Evolutionary conservation across 30 jellyfish, hydroid and myxozoan genomes (phyloP), one percentile per base, ranked within the genome.

Genomic region (Rhopilema esculentum): DNA sequence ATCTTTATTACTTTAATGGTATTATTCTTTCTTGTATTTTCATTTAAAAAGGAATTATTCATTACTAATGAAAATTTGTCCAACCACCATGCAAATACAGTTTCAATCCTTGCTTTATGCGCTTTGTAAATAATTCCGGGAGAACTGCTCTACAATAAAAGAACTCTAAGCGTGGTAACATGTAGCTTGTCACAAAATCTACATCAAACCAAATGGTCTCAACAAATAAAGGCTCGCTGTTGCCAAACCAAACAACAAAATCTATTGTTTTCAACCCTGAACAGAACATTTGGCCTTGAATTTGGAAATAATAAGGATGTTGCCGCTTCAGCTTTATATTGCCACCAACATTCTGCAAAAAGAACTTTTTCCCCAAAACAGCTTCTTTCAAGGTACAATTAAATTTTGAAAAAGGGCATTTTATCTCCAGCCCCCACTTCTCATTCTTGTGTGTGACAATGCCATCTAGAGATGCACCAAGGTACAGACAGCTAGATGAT

Each of bases 391-490:
- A 75, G 69, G 91, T 9, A 62, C 20, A 27, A 50, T 61, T 40
- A 49, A 61, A 64, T 69, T 80, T 80, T 29, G 83, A 80, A 80
- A 62, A 57, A 26, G 90, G 82, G 69, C 90, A 80, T 80, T 80
- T 80, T 12, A 80, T 80, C 65, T 80, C 84, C 50, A 80, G 65
- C 26, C 90, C 83, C 83, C 82, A 80, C 7, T 8, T 49, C 8
- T 82, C 63, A 82, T 28, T 53, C 24, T 32, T 23, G 80, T n/a
- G 65, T 20, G 67, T 7, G 21, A 79, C 89, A 27, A 79, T 61
- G 31, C 89, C 89, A 79, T 63, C 80, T 25, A 61, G 28, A 53
- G 89, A 79, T 0, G 91, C 85, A 82, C 91, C 91, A 82, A 82
- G 84, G 69, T 66, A 82, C 20, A 77, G 85, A 70, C 30, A 69